Evolutionary conservation across 2,888 invertebrate genomes (phyloP).

Genomic region (Diaphora mendica): DNA sequence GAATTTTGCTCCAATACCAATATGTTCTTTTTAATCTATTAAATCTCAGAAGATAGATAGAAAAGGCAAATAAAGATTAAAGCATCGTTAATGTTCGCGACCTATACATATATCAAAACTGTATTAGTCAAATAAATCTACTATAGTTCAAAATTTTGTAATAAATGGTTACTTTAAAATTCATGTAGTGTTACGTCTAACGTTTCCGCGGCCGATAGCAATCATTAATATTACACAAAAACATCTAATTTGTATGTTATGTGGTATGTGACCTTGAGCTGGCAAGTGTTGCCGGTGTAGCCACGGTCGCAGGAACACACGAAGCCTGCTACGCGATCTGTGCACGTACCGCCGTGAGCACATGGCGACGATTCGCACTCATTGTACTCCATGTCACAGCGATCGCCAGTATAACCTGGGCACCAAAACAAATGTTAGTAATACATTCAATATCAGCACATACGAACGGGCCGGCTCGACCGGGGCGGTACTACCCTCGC

Average conservation of each 20-base stretch:
- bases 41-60: not conserved
- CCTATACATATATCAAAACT: not conserved
- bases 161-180: conserved; percentile 6
- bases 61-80: not conserved
- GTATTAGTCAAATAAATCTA: not conserved
- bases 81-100: not conserved
- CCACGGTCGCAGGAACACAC: conserved; percentile 90
- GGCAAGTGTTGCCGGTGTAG: conserved; percentile 89
- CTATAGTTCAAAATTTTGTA: not conserved
- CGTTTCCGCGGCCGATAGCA: not conserved
- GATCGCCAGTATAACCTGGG: conserved; percentile 90
- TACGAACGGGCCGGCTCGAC: no score
- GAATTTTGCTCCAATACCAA: not conserved
- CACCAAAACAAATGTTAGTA: not conserved
- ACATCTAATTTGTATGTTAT: conserved; percentile 19
- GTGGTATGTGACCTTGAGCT: conserved; percentile 86
- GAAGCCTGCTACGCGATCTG: conserved; percentile 90
- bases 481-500: no score
- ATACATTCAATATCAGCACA: not conserved
- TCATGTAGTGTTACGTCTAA: conserved; percentile 1
- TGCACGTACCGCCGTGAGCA: conserved; percentile 91
- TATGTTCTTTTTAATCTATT: not conserved
- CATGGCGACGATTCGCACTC: conserved; percentile 92
- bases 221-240: conserved; percentile 13
- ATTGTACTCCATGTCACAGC: conserved; percentile 91